phyloP scores from a whole-genome alignment of 2,113 vertebrate species.

The Dicentrarchus labrax region DNA sequence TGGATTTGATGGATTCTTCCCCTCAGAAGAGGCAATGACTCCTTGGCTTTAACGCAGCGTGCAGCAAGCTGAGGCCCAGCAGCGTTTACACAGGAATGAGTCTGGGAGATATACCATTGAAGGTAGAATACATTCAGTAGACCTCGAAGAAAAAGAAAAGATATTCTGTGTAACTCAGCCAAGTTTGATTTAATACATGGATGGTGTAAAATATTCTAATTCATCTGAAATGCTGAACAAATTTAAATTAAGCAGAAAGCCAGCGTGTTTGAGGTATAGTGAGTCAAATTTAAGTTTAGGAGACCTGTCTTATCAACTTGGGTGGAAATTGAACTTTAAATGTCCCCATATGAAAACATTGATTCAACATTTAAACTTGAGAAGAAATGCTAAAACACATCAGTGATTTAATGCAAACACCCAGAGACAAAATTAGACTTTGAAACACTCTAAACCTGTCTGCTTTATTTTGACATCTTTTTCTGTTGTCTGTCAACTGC shows the following conservation, averaged over 20 bases:
- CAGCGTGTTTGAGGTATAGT: conserved; percentile 20
- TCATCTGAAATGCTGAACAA: conserved; percentile 43
- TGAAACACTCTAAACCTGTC: conserved; percentile 5
- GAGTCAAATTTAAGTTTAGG: conserved; percentile 11
- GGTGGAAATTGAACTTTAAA: conserved; percentile 29
- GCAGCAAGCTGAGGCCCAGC: conserved; percentile 69
- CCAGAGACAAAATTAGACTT: conserved; percentile 44
- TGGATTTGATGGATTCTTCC: conserved; percentile 84
- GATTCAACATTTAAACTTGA: conserved; percentile 14
- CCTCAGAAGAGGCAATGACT: conserved; percentile 77
- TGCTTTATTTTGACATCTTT: conserved; percentile 8
- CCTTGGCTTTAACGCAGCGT: conserved; percentile 76
- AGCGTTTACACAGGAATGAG: conserved; percentile 82
- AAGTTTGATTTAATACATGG: conserved; percentile 56
- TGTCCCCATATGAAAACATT: conserved; percentile 19
- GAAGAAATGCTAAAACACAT: conserved; percentile 33
- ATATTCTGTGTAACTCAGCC: conserved; percentile 35
- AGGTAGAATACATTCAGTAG: conserved; percentile 60
- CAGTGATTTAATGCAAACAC: conserved; percentile 31
- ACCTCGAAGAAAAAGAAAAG: conserved; percentile 5
- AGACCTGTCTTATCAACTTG: not conserved
- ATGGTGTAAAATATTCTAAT: conserved; percentile 54
- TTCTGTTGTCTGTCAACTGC: conserved; percentile 45
- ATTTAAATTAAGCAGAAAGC: conserved; percentile 33
- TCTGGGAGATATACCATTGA: conserved; percentile 68